Evolutionary conservation across 2,888 invertebrate species (phyloP).

Genomic region (Desoria tigrina): DNA sequence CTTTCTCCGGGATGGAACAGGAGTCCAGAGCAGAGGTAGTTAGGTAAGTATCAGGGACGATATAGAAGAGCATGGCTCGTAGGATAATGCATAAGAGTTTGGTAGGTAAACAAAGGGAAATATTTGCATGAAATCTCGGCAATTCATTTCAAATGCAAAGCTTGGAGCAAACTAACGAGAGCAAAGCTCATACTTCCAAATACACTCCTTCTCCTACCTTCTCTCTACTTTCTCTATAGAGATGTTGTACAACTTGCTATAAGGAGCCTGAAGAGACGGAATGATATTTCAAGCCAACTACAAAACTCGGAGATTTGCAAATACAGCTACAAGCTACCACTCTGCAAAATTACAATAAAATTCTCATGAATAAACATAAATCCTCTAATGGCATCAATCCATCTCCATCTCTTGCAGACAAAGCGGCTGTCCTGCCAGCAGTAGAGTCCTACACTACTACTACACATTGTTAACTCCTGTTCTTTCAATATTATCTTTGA

Average conservation of each 20-base stretch:
- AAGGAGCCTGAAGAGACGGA: no score
- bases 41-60: no score
- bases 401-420: slow-evolving; percentile 10
- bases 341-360: slow-evolving; percentile 38
- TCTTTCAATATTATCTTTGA: no score
- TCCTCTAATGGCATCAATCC: slow-evolving; percentile 37
- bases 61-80: no score
- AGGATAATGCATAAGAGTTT: no score
- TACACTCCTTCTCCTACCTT: no score
- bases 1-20: neutral
- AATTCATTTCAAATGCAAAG: slow-evolving; percentile 9
- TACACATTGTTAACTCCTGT: no score
- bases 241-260: no score
- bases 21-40: no score
- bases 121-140: slow-evolving; percentile 7
- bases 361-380: slow-evolving; percentile 39
- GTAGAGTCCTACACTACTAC: no score
- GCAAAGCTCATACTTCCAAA: slow-evolving; percentile 1
- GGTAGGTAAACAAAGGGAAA: slow-evolving; percentile 3
- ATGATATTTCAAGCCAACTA: neutral
- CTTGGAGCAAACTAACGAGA: neutral
- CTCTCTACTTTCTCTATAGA: no score
- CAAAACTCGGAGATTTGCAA: slow-evolving; percentile 1
- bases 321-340: slow-evolving; percentile 17
- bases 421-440: neutral